phyloP scores from a whole-genome alignment of 2,888 invertebrate species.

The Norana najaformis region DNA sequence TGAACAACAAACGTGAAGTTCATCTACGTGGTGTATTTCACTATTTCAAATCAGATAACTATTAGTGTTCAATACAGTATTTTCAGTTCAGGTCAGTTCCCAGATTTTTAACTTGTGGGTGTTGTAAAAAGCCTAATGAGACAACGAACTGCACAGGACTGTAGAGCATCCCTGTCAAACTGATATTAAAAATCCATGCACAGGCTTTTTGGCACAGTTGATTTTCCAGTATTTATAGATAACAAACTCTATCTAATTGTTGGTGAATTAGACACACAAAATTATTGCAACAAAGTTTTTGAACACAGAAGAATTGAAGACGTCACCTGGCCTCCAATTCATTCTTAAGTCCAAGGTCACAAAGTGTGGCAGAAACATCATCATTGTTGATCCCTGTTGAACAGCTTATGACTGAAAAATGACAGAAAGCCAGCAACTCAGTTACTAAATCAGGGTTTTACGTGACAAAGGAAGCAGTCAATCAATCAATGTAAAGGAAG shows the following conservation, averaged over 20 bases:
- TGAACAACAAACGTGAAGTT: background rate
- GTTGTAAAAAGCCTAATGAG: too few species aligned
- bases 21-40: background rate
- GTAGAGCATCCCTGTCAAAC: too few species aligned
- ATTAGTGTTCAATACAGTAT: background rate
- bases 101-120: background rate
- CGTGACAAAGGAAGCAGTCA: background rate
- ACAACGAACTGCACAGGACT: too few species aligned
- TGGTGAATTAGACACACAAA: background rate
- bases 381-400: slow-evolving; percentile 8
- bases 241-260: background rate
- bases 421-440: background rate
- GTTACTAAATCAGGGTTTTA: too few species aligned
- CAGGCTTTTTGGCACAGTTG: background rate
- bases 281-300: background rate
- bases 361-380: background rate
- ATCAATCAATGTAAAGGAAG: background rate
- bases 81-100: background rate
- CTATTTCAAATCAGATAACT: background rate
- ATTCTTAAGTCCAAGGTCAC: slow-evolving; percentile 18
- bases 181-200: background rate
- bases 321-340: background rate
- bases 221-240: too few species aligned
- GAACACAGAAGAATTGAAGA: background rate
- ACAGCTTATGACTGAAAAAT: slow-evolving; percentile 6